Evolutionary conservation across 2,888 invertebrate genomes (phyloP).

Genomic region (Cantharis rufa): DNA sequence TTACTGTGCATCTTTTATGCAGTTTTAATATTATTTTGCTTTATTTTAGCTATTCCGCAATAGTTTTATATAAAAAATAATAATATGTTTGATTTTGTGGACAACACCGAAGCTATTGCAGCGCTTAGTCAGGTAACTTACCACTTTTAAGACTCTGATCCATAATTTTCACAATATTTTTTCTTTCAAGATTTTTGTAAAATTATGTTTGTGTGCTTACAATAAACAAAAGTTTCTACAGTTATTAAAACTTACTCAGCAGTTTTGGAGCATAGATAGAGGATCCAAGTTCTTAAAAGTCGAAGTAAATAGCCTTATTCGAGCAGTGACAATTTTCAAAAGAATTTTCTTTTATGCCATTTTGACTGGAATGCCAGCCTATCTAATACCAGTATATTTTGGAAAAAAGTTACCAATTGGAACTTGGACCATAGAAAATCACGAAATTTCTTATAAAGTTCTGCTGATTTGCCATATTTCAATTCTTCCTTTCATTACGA

Average conservation of each 20-base stretch:
- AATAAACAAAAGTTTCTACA: background rate
- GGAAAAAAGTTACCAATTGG: background rate
- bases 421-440: background rate
- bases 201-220: background rate
- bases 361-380: background rate
- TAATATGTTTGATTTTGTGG: background rate
- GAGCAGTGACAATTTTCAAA: background rate
- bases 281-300: background rate
- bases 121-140: background rate
- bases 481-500: background rate
- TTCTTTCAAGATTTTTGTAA: background rate
- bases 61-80: background rate
- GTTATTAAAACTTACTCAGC: background rate
- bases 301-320: background rate
- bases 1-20: background rate
- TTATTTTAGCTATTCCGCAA: background rate
- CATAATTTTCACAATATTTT: background rate
- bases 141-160: no score
- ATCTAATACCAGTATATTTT: background rate
- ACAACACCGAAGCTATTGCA: background rate
- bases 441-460: background rate
- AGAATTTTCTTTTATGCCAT: background rate
- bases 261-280: background rate
- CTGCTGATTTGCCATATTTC: background rate
- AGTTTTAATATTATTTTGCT: background rate